Evolutionary conservation across 92 coral and sea anemone species (phyloP), one percentile per base, ranked within the genome.

Genomic region (Blastomussa wellsi): DNA sequence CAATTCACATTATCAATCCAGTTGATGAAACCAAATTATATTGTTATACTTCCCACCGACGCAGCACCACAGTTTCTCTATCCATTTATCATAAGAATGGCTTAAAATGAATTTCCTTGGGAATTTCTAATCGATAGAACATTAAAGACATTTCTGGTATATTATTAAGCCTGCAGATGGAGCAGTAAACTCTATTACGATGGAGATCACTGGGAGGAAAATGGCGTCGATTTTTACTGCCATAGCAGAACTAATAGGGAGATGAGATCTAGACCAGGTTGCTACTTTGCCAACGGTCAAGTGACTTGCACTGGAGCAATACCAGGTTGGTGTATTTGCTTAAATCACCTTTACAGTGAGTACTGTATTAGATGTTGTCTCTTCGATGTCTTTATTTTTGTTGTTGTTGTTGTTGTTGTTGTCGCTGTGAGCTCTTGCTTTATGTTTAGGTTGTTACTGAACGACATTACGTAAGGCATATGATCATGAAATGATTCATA

Each of bases 181-280:
- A 83, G 74, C 72, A 53, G 60, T 29, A 55, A 74, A 83, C 44
- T 73, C n/a, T 59, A 83, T 42, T 83, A 55, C 70, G 79, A 73
- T 24, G 80, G 86, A 0, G 86, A 83, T 29, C 80, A 59, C 44
- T 83, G 86, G 86, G 57, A 57, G 48, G 80, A 83, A 42, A 83
- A 83, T 38, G 80, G 74, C 79, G 79, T 83, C 60, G 74, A 83
- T 12, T 83, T 83, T 33, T 83, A 71, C 80, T 83, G 86, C 86
- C n/a, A n/a, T n/a, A 83, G 80, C 33, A 44, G 80, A 33, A 28
- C 86, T 12, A 22, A 28, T 39, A 42, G 29, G 16, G n/a, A n/a
- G n/a, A n/a, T n/a, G n/a, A 57, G 47, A 59, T 62, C 31, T 7
- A 83, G 86, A 73, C 80, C 86, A 57, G 86, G 86, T 20, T 82